Conservation (phyloP, 2,797 vertebrate genomes). For the Acipenser ruthenus region DNA sequence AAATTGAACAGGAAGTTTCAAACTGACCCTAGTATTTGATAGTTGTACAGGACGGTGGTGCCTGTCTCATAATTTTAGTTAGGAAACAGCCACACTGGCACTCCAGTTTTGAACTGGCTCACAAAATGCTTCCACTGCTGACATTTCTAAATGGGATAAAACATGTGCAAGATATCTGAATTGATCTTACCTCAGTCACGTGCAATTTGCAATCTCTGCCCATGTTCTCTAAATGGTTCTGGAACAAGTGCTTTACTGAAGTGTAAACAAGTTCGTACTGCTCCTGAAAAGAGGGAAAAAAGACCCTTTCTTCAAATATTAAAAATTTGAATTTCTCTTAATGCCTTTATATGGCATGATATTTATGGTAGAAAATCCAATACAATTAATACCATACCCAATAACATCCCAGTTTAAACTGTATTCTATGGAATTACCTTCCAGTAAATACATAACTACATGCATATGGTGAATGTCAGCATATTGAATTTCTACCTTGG, state of each 20-base stretch:
- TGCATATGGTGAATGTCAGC: conserved; percentile 2
- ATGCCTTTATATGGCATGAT: no score
- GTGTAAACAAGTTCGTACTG: conserved; percentile 88
- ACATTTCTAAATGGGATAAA: no score
- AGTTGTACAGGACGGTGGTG: no score
- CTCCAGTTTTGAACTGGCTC: no score
- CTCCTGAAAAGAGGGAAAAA: conserved; percentile 55
- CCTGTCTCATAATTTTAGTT: no score
- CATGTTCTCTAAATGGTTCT: conserved; percentile 61
- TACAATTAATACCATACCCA: background rate
- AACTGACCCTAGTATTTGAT: no score
- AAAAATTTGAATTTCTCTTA: no score
- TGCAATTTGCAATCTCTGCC: conserved; percentile 18
- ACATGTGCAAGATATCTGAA: background rate
- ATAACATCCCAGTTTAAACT: background rate
- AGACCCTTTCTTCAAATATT: no score
- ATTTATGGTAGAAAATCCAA: no score
- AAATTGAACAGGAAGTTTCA: background rate
- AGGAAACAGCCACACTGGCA: no score
- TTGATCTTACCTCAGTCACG: conserved; percentile 38
- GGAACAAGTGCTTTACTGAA: conserved; percentile 73
- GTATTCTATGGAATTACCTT: background rate
- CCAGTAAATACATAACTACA: conserved; percentile 22
- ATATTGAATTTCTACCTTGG: conserved; percentile 65
- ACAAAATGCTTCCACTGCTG: no score